Percentiles rank a stretch among this genome's conserved stretches.
phyloP scores from a whole-genome alignment of 2,797 vertebrate genomes.

The Chaenodraco wilsoni region DNA sequence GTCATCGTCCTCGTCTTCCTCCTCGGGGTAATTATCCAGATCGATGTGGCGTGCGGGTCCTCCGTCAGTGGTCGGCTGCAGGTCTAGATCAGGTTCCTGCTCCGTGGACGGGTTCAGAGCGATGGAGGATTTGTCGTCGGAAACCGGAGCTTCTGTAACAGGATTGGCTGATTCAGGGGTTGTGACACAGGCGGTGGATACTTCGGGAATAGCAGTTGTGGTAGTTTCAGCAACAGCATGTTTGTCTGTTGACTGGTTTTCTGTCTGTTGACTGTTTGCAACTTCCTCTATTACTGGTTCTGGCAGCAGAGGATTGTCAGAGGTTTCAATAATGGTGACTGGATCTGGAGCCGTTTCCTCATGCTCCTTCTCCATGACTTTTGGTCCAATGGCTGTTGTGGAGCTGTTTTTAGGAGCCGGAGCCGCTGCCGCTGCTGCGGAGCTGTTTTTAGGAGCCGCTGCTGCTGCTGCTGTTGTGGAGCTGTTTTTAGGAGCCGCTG shows the following conservation, averaged over 20 bases:
- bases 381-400: too few relatives aligned
- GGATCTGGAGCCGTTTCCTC: accelerated
- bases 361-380: accelerated
- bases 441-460: too few relatives aligned
- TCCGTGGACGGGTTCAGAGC: neutral
- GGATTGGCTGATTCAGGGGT: neutral
- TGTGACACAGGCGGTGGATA: neutral
- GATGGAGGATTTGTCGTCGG: neutral
- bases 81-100: neutral
- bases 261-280: accelerated
- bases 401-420: accelerated
- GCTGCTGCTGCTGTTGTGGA: neutral
- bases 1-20: neutral
- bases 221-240: neutral
- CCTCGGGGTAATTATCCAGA: accelerated
- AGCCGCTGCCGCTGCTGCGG: neutral
- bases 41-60: accelerated
- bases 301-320: accelerated
- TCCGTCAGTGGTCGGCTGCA: neutral
- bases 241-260: accelerated
- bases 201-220: neutral
- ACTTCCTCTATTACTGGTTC: accelerated
- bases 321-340: neutral
- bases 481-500: neutral
- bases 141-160: accelerated